Conservation (phyloP, 2,113 vertebrate species). For the Plecturocebus donacophilus region DNA sequence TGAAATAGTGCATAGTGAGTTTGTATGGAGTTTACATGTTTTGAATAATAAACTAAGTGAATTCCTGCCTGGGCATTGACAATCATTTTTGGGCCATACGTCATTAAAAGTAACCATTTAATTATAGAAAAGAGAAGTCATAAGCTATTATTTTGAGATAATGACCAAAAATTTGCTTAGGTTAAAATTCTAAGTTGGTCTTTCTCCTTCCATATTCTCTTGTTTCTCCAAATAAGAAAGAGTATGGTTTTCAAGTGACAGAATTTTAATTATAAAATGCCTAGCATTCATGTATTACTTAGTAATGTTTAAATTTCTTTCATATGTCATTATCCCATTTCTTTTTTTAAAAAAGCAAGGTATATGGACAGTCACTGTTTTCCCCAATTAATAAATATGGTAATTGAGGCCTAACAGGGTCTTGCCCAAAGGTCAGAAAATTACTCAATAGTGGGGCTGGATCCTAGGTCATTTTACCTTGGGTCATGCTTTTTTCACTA, state of each 20-base stretch:
- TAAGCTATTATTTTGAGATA: background rate
- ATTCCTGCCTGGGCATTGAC: background rate
- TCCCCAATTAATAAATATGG: background rate
- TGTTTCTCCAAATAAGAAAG: background rate
- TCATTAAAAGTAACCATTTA: slow-evolving; percentile 21
- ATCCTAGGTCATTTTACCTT: background rate
- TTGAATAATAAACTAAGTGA: background rate
- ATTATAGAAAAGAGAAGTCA: slow-evolving; percentile 8
- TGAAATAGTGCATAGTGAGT: background rate
- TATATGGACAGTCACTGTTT: background rate
- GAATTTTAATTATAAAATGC: background rate
- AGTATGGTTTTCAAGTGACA: background rate
- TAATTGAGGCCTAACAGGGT: background rate
- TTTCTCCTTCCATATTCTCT: background rate
- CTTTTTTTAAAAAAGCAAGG: background rate
- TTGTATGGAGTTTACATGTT: background rate
- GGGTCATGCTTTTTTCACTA: background rate
- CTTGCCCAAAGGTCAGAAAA: background rate
- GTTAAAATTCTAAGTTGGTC: background rate
- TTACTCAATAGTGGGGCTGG: background rate
- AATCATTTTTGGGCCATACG: background rate
- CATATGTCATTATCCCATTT: background rate
- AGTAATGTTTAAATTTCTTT: background rate
- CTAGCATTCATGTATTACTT: background rate
- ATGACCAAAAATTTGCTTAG: background rate